Base-by-base conservation (phyloP, 2,888 invertebrate genomes). In the Cantharis lateralis region DNA sequence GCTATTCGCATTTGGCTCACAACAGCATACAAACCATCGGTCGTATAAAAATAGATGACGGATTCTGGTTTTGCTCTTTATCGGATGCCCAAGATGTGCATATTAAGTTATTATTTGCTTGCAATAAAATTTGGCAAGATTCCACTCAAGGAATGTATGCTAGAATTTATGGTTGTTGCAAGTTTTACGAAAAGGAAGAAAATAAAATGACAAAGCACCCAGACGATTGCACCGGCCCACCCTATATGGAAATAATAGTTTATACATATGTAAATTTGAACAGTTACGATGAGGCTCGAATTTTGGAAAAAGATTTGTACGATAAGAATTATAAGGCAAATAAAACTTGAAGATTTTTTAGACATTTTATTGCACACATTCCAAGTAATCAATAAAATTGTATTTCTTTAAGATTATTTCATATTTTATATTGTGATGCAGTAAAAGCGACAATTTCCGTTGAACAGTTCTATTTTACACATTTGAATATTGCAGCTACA, bases 161-260 rank as follows among this genome's bases (percentile, higher is more conserved):
- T 0, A 15, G 24, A 48, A n/a, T 76, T 10, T 76, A 70, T 48
- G 76, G 72, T 24, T 66, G 32, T 48, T 63, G 70, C n/a, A 68
- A n/a, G 18, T 77, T 69, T 62, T 73, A 73, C 15, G 11, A 24
- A 15, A 73, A 15, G 1, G 10, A 62, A 32, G 20, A 68, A 4
- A 64, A 68, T 20, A n/a, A 10, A n/a, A 16, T 62, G 18, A 26
- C 16, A 5, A 5, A 18, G 9, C 24, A 28, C 18, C 71, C 68
- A 11, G 5, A 71, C 10, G 63, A 76, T n/a, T 3, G 24, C 20
- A 15, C 18, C 13, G 62, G 10, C 13, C 15, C 20, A 15, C 61
- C 15, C 7, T 61, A 15, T 10, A 10, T 70, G n/a, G 16, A 66
- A 62, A n/a, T 76, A 9, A 13, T 28, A 9, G 68, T 76, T 9